These are phyloP conservation scores for Synanthedon formicaeformis DNA, from an alignment of 2,888 invertebrate species.

Conservation along the genomic window DNA sequence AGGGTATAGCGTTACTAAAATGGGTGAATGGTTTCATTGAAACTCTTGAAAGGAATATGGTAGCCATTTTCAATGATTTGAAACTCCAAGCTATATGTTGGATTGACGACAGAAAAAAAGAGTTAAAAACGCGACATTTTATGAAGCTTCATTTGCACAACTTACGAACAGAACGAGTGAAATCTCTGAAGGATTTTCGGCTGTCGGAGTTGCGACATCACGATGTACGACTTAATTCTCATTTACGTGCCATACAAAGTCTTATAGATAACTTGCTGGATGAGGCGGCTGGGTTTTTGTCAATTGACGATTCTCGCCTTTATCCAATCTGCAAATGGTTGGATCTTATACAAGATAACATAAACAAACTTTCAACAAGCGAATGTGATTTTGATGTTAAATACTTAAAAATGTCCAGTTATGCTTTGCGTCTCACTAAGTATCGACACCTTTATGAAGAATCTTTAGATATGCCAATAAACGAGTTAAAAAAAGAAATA, in stretches of 20 bases:
- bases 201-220: conserved; percentile 37
- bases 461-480: conserved; percentile 28
- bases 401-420: conserved; percentile 43
- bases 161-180: conserved; percentile 40
- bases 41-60: conserved; percentile 35
- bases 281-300: conserved; percentile 27
- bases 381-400: conserved; percentile 20
- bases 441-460: conserved; percentile 34
- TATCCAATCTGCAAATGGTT: conserved; percentile 39
- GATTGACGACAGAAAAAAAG: conserved; percentile 33
- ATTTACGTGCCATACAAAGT: conserved; percentile 34
- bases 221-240: conserved; percentile 35
- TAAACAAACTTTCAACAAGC: conserved; percentile 24
- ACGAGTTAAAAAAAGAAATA: conserved; percentile 22
- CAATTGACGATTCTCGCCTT: conserved; percentile 28
- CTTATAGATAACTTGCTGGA: conserved; percentile 26
- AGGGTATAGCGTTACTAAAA: conserved; percentile 34
- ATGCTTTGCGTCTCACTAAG: conserved; percentile 32
- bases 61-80: conserved; percentile 33
- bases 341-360: conserved; percentile 21
- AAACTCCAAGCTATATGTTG: conserved; percentile 33
- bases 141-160: conserved; percentile 43
- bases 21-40: conserved; percentile 53
- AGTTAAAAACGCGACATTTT: conserved; percentile 38
- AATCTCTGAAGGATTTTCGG: conserved; percentile 29